Evolutionary conservation across 2,888 invertebrate species (phyloP).

Genomic region (Camptogramma bilineatum): DNA sequence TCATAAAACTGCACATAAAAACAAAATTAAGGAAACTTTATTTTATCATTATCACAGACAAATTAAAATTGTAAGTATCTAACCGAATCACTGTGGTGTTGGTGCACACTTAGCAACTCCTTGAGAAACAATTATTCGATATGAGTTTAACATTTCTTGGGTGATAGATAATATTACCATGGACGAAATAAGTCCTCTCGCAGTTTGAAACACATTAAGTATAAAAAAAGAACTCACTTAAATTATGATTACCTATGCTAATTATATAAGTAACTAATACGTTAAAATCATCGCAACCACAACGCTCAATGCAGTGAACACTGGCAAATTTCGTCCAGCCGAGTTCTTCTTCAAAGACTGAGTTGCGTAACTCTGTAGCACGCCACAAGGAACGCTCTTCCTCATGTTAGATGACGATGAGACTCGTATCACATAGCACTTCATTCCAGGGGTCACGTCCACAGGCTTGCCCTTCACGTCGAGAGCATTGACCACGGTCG

Average conservation of each 20-base stretch:
- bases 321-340: slow-evolving; percentile 60
- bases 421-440: slow-evolving; percentile 69
- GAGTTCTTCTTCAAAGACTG: slow-evolving; percentile 69
- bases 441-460: slow-evolving; percentile 73
- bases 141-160: slow-evolving; percentile 1
- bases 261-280: slow-evolving; percentile 35
- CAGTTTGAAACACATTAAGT: slow-evolving; percentile 10
- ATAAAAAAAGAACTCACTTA: not conserved
- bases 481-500: slow-evolving; percentile 71
- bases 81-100: slow-evolving; percentile 11
- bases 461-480: slow-evolving; percentile 74
- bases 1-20: slow-evolving; percentile 3
- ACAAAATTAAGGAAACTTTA: slow-evolving; percentile 24
- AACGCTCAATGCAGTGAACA: slow-evolving; percentile 60
- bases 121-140: not conserved
- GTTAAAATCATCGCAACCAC: slow-evolving; percentile 52
- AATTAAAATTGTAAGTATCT: slow-evolving; percentile 24
- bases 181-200: too few relatives aligned
- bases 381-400: slow-evolving; percentile 67
- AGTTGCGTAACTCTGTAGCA: slow-evolving; percentile 72
- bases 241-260: not conserved
- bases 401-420: slow-evolving; percentile 62
- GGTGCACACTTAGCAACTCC: slow-evolving; percentile 4
- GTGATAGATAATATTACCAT: slow-evolving; percentile 1
- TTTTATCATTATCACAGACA: slow-evolving; percentile 34